These are phyloP conservation scores for Adela reaumurella DNA, from an alignment of 2,888 invertebrate genomes.

Conservation along the genomic window DNA sequence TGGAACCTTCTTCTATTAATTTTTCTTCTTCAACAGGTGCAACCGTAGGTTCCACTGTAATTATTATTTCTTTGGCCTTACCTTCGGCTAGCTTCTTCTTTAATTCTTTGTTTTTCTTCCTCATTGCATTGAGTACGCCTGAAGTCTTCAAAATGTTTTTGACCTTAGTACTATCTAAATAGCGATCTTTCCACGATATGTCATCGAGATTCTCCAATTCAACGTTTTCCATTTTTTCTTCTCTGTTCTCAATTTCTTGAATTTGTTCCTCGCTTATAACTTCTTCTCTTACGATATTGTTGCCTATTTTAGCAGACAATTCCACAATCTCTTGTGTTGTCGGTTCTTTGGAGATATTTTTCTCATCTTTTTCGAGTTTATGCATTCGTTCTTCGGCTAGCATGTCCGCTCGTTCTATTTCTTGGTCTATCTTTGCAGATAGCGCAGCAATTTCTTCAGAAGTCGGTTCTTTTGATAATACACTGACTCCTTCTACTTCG, in stretches of 20 bases:
- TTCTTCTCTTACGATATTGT: slow-evolving; percentile 32
- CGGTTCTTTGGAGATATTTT: slow-evolving; percentile 47
- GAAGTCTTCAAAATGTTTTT: slow-evolving; percentile 53
- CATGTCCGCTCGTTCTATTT: slow-evolving; percentile 32
- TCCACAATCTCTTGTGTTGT: slow-evolving; percentile 42
- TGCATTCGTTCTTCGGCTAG: slow-evolving; percentile 21
- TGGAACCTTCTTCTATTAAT: slow-evolving; percentile 43
- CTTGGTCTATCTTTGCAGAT: slow-evolving; percentile 41
- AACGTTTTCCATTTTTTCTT: slow-evolving; percentile 9
- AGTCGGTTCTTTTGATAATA: slow-evolving; percentile 43
- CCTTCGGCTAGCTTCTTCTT: slow-evolving; percentile 35
- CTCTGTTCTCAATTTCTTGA: slow-evolving; percentile 5
- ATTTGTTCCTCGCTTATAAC: slow-evolving; percentile 19
- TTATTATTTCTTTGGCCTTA: slow-evolving; percentile 14
- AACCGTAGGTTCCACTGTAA: slow-evolving; percentile 11
- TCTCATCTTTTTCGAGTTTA: slow-evolving; percentile 7
- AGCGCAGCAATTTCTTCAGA: slow-evolving; percentile 40
- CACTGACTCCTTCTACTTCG: slow-evolving; percentile 30
- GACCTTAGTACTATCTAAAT: slow-evolving; percentile 58
- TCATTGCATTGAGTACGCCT: slow-evolving; percentile 55
- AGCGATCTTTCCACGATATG: slow-evolving; percentile 58
- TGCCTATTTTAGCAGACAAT: slow-evolving; percentile 42
- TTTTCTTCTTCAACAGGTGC: slow-evolving; percentile 29
- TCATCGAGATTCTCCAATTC: slow-evolving; percentile 18
- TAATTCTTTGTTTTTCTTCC: slow-evolving; percentile 54